Evolutionary conservation across 2,797 vertebrate genomes (phyloP).

Genomic region (Cygnus olor): DNA sequence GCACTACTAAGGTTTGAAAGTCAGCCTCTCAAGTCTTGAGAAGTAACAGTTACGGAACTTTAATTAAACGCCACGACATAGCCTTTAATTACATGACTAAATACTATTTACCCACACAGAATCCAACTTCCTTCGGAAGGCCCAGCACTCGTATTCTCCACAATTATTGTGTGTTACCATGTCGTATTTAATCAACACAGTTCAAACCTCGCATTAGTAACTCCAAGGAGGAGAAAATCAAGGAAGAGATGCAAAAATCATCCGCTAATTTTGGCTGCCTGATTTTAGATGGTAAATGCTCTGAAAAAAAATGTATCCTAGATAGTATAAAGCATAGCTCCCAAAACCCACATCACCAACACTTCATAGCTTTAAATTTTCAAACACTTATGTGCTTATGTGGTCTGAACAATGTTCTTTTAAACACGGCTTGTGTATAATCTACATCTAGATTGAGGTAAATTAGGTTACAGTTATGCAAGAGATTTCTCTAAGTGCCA

Average conservation of each 20-base stretch:
- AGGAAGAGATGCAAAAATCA: neutral
- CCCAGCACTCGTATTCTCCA: neutral
- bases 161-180: neutral
- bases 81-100: neutral
- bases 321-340: neutral
- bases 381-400: neutral
- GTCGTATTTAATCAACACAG: neutral
- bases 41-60: neutral
- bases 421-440: slow-evolving; percentile 24
- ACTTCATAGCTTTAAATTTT: slow-evolving; percentile 48
- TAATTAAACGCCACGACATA: neutral
- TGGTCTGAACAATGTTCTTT: slow-evolving; percentile 21
- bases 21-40: neutral
- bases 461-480: slow-evolving; percentile 34
- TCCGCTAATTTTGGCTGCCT: neutral
- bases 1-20: neutral
- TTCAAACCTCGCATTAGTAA: neutral
- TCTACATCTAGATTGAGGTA: slow-evolving; percentile 16
- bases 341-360: neutral
- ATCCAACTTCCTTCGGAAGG: neutral
- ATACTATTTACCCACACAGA: neutral
- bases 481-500: slow-evolving; percentile 16
- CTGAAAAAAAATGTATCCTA: neutral
- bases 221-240: neutral
- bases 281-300: neutral